Evolutionary conservation across 2,888 invertebrate genomes (phyloP), one percentile per base, ranked within the genome.

Genomic region (Rhingia rostrata): DNA sequence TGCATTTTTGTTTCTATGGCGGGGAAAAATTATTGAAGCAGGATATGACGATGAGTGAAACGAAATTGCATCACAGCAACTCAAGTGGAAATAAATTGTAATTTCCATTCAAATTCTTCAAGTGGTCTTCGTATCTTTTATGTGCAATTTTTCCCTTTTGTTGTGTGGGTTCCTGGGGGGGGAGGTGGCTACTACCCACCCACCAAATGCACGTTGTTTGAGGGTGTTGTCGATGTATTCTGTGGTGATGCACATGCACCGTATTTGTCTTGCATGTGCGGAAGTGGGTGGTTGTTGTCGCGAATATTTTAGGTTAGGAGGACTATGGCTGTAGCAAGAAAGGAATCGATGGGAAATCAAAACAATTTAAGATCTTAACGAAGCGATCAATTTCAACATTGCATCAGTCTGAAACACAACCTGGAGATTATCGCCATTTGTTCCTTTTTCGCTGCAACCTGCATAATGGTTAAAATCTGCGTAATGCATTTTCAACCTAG

Each of bases 31-130:
- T 43, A 35, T 14, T 22, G 22, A 22, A 35, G 41, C 39, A 73
- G 51, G 33, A 54, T 9, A 39, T 54, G 33, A 53, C n/a, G 56
- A 66, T 51, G 43, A 63, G 10, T 10, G 61, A 49, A 47, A 54
- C 35, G 33, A 64, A 74, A 81, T 69, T 74, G 63, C 67, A 81
- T 74, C 63, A 63, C 41, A 43, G 39, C 61, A 74, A 51, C 61
- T 81, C 74, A 22, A 81, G 74, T 69, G 80, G 51, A 81, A 69
- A 67, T 67, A 81, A 81, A 81, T 81, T 81, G 80, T 81, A 74
- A 81, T 81, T 74, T 81, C 63, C 63, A 74, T 81, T 74, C 74
- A 81, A 81, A 81, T 69, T 63, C 67, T 69, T 81, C 56, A 74
- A 81, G 80, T 74, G 80, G 80, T 51, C 67, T 66, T 54, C 54